Conservation (phyloP, 1,140 invertebrate genomes). For the Uloborus diversus region DNA sequence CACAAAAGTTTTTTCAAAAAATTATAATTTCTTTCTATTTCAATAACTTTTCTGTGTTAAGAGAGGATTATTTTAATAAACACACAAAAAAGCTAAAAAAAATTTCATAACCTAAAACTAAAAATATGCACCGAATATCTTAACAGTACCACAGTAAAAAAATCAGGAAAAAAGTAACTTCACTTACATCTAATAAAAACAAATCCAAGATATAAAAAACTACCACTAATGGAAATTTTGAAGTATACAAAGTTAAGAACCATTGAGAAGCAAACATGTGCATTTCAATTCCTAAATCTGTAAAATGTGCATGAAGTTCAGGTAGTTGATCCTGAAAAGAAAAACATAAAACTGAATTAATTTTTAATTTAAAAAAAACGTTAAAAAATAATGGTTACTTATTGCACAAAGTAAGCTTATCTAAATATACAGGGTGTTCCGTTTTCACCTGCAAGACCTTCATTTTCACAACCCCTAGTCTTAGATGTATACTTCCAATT, state of each 20-base stretch:
- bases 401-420: too few species aligned
- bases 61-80: too few species aligned
- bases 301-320: slow-evolving; percentile 90
- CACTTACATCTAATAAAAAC: slow-evolving; percentile 75
- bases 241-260: slow-evolving; percentile 99
- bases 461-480: too few species aligned
- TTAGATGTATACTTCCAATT: too few species aligned
- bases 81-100: not conserved
- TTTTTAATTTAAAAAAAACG: not conserved
- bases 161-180: not conserved
- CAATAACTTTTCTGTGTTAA: too few species aligned
- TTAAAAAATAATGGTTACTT: too few species aligned
- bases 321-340: slow-evolving; percentile 76
- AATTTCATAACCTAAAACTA: not conserved
- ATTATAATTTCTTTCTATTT: too few species aligned
- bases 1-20: too few species aligned
- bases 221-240: slow-evolving; percentile 95
- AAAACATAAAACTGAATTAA: not conserved
- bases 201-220: slow-evolving; percentile 98
- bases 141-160: not conserved
- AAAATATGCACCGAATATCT: not conserved
- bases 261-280: slow-evolving; percentile 99
- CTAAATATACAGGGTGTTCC: too few species aligned
- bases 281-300: slow-evolving; percentile 84
- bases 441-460: too few species aligned